Base-by-base conservation (phyloP, 2,113 vertebrate genomes). In the Eclectus roratus region DNA sequence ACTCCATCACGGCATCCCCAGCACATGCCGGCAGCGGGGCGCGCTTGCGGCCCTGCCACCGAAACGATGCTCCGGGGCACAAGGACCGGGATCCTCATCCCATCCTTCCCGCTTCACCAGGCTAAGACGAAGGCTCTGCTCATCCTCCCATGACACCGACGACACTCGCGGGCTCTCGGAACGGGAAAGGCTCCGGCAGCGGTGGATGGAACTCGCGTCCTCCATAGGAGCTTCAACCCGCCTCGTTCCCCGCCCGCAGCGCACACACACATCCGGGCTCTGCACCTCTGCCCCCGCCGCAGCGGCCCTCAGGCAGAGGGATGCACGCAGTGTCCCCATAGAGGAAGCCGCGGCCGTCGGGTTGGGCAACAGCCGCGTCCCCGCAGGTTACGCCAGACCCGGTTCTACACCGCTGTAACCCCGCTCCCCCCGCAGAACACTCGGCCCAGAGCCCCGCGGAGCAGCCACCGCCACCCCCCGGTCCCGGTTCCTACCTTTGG, bases 41-140 rank as follows among this genome's bases (percentile, higher is more conserved):
- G 17, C 0, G 14, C 31, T 50, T 6, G 18, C 0, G 24, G 17
- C 60, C 4, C 79, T 0, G 14, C 3, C 72, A 3, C 13, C 25
- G 5, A 27, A 46, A 18, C 7, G 7, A 14, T 18, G n/a, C 21
- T 9, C 33, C 39, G 2, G 2, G 4, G 16, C 7, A 7, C 6
- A 12, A 17, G 55, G 18, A 64, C 11, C 4, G 6, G 18, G 24
- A 44, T 6, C 27, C 73, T 55, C 50, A 6, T 3, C 31, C 39
- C 16, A 1, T 6, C 39, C 53, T n/a, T 49, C 35, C n/a, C 33
- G 4, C 37, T 43, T n/a, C 25, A 1, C 4, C 2, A 9, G n/a
- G 39, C 80, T 17, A 4, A 2, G 29, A 4, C 3, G 70, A 70
- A 17, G 29, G 44, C 37, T 31, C 20, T 7, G 24, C 58, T 44